phyloP scores from a whole-genome alignment of 1,140 invertebrate genomes.

The Diprion similis region DNA sequence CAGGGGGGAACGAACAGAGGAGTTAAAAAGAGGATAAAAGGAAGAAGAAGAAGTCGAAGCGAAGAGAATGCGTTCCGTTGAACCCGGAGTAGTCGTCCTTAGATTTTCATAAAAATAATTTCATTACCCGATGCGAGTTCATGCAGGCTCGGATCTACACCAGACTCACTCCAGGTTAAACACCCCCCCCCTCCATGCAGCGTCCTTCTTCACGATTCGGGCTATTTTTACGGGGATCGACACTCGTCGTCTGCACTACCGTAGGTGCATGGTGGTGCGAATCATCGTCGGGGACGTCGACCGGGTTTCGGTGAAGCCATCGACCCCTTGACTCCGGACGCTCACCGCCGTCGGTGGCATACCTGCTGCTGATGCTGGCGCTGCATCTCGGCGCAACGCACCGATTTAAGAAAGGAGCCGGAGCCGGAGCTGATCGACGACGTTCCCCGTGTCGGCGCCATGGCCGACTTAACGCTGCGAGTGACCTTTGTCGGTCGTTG shows the following conservation, averaged over 20 bases:
- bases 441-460: constrained; percentile 31
- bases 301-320: constrained; percentile 33
- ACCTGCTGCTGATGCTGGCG: background rate
- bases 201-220: background rate
- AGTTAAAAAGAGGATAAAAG: background rate
- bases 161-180: background rate
- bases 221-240: background rate
- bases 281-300: constrained; percentile 6
- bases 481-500: constrained; percentile 58
- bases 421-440: constrained; percentile 2
- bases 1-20: background rate
- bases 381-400: constrained; percentile 20
- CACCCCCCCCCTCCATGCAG: background rate
- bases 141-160: constrained; percentile 39
- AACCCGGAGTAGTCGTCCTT: constrained; percentile 58
- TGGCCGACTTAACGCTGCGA: constrained; percentile 49
- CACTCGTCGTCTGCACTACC: background rate
- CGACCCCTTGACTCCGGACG: constrained; percentile 22
- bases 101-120: constrained; percentile 55
- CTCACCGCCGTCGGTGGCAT: constrained; percentile 5
- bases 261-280: background rate
- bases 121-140: constrained; percentile 47
- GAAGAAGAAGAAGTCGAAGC: constrained; percentile 31
- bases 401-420: constrained; percentile 14
- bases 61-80: constrained; percentile 51